Evolutionary conservation across 1,140 invertebrate genomes (phyloP).

Genomic region (Catajapyx aquilonaris): DNA sequence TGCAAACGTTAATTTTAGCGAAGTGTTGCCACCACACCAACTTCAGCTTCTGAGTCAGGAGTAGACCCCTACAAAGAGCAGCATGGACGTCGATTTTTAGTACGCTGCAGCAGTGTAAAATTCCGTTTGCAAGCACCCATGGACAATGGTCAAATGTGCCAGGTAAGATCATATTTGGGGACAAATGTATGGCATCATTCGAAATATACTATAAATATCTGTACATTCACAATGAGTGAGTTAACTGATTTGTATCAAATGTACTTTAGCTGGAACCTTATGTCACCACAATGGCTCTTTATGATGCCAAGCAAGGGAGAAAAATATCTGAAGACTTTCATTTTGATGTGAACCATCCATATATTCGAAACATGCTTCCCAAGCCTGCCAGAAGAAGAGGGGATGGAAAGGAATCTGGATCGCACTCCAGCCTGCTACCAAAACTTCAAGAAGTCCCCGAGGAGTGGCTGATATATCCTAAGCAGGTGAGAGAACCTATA

Average conservation of each 20-base stretch:
- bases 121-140: conserved; percentile 62
- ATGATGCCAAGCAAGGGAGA: conserved; percentile 59
- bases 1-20: too few relatives aligned
- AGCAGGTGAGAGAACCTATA: conserved; percentile 29
- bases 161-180: too few relatives aligned
- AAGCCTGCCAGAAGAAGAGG: conserved; percentile 11
- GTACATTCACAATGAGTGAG: too few relatives aligned
- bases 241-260: too few relatives aligned
- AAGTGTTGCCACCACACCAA: background rate
- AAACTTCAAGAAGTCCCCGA: conserved; percentile 32
- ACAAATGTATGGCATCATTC: too few relatives aligned
- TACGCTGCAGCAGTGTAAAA: conserved; percentile 59
- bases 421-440: conserved; percentile 17
- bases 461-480: conserved; percentile 39
- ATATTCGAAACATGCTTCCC: conserved; percentile 34
- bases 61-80: conserved; percentile 54
- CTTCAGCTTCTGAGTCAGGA: conserved; percentile 14
- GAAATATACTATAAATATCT: too few relatives aligned
- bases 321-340: conserved; percentile 88
- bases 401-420: conserved; percentile 10
- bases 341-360: conserved; percentile 62
- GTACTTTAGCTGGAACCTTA: conserved; percentile 62
- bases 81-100: conserved; percentile 60
- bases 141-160: conserved; percentile 45
- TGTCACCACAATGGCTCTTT: conserved; percentile 63